Percentiles rank a stretch among this genome's conserved stretches.
phyloP scores from a whole-genome alignment of 2,113 vertebrate species.

The Catharus minimus region DNA sequence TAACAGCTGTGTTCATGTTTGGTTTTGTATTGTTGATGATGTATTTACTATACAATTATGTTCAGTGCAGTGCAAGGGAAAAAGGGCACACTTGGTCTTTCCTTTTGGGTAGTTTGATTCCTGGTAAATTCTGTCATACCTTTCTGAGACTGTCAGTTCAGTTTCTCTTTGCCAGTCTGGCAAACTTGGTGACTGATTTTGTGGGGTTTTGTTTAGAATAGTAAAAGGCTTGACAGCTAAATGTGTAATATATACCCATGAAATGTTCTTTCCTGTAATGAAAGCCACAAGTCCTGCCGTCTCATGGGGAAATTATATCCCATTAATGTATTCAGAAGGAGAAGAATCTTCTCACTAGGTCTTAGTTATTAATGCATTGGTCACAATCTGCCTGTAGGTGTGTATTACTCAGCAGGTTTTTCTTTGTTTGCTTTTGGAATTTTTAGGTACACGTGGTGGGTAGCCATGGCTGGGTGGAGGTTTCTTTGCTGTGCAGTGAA shows the following conservation, averaged over 20 bases:
- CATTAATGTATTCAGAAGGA: neutral
- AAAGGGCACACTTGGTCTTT: neutral
- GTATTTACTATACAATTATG: neutral
- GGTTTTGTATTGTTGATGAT: neutral
- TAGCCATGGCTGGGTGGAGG: neutral
- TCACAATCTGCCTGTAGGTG: neutral
- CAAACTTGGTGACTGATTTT: neutral
- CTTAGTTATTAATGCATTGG: neutral
- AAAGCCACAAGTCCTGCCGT: neutral
- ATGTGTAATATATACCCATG: neutral
- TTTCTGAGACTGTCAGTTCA: neutral
- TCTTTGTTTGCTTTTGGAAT: neutral
- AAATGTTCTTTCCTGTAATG: neutral
- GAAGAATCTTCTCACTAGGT: neutral
- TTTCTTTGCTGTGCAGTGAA: constrained; percentile 1
- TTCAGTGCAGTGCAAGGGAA: neutral
- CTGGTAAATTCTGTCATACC: neutral
- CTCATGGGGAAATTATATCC: neutral
- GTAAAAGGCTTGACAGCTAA: neutral
- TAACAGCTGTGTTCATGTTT: neutral
- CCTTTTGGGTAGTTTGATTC: neutral
- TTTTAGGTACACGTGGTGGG: neutral
- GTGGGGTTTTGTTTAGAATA: neutral
- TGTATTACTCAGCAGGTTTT: neutral
- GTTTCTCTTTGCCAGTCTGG: neutral